Percentiles rank a stretch among this genome's conserved stretches.
These are phyloP conservation scores for Brachypodius melanocephalos DNA, from an alignment of 2,113 vertebrate species.

Conservation along the genomic window DNA sequence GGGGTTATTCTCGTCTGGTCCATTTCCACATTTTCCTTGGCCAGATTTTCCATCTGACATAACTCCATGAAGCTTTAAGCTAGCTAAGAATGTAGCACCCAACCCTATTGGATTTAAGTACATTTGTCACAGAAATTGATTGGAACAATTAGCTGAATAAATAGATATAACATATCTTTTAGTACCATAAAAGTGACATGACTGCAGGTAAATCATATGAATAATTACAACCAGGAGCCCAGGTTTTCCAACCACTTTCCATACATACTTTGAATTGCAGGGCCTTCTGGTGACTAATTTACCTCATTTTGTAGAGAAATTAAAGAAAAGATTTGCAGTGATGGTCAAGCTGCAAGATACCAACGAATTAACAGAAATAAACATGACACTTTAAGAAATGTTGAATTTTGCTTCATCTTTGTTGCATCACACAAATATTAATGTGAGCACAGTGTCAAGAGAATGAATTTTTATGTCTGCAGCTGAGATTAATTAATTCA, in stretches of 20 bases:
- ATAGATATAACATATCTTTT: constrained; percentile 12
- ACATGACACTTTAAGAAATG: not conserved
- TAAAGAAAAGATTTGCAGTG: not conserved
- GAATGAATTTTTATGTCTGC: not conserved
- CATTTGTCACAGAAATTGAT: constrained; percentile 12
- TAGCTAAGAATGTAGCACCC: not conserved
- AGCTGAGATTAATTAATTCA: not conserved
- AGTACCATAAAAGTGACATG: constrained; percentile 1
- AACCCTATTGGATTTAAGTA: not conserved
- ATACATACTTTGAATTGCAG: not conserved
- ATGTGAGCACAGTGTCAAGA: not conserved
- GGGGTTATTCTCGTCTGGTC: not conserved
- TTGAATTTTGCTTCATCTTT: not conserved
- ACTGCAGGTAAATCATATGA: constrained; percentile 42
- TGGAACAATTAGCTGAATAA: constrained; percentile 24
- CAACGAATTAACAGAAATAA: not conserved
- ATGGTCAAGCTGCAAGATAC: not conserved
- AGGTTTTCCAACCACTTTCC: not conserved
- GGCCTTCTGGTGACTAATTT: not conserved
- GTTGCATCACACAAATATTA: not conserved
- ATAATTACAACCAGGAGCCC: constrained; percentile 24
- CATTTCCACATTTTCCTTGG: not conserved
- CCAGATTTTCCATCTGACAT: not conserved
- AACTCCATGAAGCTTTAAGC: not conserved
- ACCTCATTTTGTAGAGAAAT: not conserved